Base-by-base conservation (phyloP, 1,140 invertebrate species). In the Gerris buenoi region DNA sequence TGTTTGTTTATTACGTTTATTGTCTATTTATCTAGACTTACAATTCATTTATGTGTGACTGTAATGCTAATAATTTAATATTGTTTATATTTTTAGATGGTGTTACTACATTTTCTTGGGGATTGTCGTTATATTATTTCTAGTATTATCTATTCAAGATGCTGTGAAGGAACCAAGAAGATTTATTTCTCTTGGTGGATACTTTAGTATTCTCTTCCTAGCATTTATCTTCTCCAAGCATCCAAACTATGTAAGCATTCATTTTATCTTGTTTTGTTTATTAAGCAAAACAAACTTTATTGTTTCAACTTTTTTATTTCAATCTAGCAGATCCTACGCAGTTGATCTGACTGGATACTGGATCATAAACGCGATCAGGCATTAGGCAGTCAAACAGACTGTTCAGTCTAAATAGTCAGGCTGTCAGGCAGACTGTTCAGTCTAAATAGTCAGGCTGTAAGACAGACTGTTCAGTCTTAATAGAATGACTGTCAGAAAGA, bases 161-260 rank as follows among this genome's bases (percentile, higher is more conserved):
- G 86, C 88, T 0, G 70, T 69, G 2, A 77, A 82, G 0, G 78
- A 85, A 0, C 79, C 81, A 0, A 74, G 82, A 26, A 80, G 90
- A 70, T 77, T 91, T 3, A 79, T 85, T 57, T 88, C 89, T 1
- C 71, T 86, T 1, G 65, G 82, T 15, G 88, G 89, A 1, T 74
- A 87, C 0, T 64, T 80, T n/a, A 72, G 81, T 10, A 79, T 88
- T 15, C 62, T 79, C 5, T 3, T 74, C 27, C 25, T 76, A 56
- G 77, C 77, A 26, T 76, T 75, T 59, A 10, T 71, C 26, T 83
- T 87, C 73, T 86, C 87, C 0, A 79, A 84, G 68, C 74, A 85
- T 72, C 86, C 85, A 1, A 75, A 78, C 3, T 74, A 78, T 70
- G 80, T 83, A 72, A 75, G 72, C 67, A 63, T 61, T n/a, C 58